Evolutionary conservation across 2,888 invertebrate genomes (phyloP), one percentile per base, ranked within the genome.

Genomic region (Aleiodes testaceus): DNA sequence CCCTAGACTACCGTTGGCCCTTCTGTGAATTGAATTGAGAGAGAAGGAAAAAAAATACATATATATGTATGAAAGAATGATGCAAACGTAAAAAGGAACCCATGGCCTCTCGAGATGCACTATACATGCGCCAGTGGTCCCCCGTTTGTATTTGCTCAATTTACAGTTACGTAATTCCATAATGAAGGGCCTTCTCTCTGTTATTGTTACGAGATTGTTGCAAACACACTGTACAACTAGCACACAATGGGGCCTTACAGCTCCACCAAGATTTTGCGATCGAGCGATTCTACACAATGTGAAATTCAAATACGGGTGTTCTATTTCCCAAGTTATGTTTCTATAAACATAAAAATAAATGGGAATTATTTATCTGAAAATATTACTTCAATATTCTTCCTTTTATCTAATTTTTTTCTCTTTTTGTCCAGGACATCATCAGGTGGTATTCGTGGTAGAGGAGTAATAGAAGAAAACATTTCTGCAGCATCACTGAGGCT

Each of bases 141-240:
- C 64, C 80, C 78, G 80, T 85, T 59, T 85, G 82, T 85, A 82
- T 84, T 85, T 85, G 85, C 84, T 85, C 85, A 85, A 85, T 86
- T 85, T 86, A 84, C 85, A 84, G 85, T 84, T 84, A 81, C 81
- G 79, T 84, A 84, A 85, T 86, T 85, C 81, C 81, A 80, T 85
- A 84, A 85, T 83, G 81, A 84, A 79, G 80, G 77, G 74, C 79
- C 74, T 72, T 72, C 70, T 71, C 69, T 36, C 67, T 75, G 78
- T 80, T 83, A 79, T 79, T 77, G 78, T 79, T 75, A 70, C 73
- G 66, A 74, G 72, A 74, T 74, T 80, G 78, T 80, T 76, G 79
- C 79, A 77, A 80, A 79, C 78, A 79, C 70, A 69, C 63, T n/a
- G 63, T 22, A 44, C 22, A 45, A 12, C 14, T 47, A 63, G n/a